These are phyloP conservation scores for Antennarius maculatus DNA, from an alignment of 2,797 vertebrate species.

Conservation along the genomic window DNA sequence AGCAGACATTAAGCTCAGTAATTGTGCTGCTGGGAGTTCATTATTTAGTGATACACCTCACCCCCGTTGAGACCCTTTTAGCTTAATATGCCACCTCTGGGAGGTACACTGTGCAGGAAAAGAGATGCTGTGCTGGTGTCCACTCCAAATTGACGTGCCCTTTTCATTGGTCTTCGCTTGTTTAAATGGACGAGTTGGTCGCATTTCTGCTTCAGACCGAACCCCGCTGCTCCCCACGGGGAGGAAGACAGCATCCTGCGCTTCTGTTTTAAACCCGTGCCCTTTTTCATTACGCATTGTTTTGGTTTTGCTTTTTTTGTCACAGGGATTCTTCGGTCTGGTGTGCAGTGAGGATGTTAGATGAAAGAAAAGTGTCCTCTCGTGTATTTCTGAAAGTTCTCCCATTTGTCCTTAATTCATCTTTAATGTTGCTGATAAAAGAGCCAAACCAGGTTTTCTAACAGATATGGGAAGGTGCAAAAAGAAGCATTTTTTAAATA, in stretches of 20 bases:
- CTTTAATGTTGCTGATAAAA: conserved; percentile 15
- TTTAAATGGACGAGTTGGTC: conserved; percentile 57
- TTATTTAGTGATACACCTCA: conserved; percentile 68
- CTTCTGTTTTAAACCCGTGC: conserved; percentile 51
- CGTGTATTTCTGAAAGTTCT: conserved; percentile 6
- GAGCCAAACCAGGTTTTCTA: conserved; percentile 22
- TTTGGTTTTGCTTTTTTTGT: conserved; percentile 26
- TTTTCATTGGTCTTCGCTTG: conserved; percentile 70
- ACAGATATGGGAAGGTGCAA: conserved; percentile 20
- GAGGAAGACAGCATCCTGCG: conserved; percentile 54
- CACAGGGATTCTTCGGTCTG: conserved; percentile 8
- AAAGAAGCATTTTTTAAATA: not conserved
- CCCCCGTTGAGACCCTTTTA: conserved; percentile 51
- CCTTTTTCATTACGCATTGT: conserved; percentile 56
- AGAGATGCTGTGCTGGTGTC: conserved; percentile 51
- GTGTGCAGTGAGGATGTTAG: conserved; percentile 3
- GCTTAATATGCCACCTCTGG: conserved; percentile 43
- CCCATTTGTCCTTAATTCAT: conserved; percentile 5
- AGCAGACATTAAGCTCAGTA: conserved; percentile 64
- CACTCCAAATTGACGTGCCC: conserved; percentile 66
- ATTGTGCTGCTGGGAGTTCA: conserved; percentile 64
- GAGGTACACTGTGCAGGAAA: conserved; percentile 42
- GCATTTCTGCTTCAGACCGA: conserved; percentile 55
- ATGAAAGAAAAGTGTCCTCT: conserved; percentile 3
- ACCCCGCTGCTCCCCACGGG: conserved; percentile 62